Percentiles rank a stretch among this genome's conserved stretches.
phyloP scores from a whole-genome alignment of 2,797 vertebrate genomes.

The Bothrops alternatus region DNA sequence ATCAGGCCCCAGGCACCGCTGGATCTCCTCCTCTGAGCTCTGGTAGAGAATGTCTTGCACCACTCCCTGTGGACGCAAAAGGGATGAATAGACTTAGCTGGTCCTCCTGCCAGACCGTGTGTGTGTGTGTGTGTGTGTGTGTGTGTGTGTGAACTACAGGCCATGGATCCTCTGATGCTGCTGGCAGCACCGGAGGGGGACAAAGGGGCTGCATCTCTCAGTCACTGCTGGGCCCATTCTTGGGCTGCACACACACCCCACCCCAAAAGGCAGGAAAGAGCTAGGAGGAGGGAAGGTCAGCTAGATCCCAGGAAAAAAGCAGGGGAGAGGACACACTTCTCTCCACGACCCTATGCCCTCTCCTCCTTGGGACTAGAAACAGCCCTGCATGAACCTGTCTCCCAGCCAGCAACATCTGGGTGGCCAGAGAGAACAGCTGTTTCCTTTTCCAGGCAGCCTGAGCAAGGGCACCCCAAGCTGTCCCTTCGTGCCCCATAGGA shows the following conservation, averaged over 20 bases:
- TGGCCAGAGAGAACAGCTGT: too few relatives aligned
- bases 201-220: neutral
- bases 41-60: conserved; percentile 86
- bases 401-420: neutral
- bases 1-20: conserved; percentile 71
- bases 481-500: neutral
- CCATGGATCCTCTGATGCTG: neutral
- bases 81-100: neutral
- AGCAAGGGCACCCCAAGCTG: neutral
- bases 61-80: conserved; percentile 67
- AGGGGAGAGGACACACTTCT: neutral
- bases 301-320: neutral
- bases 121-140: neutral
- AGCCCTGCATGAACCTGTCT: neutral
- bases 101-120: neutral
- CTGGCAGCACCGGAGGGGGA: neutral
- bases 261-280: neutral
- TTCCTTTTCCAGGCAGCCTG: neutral
- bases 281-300: neutral
- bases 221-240: neutral
- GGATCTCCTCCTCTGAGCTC: conserved; percentile 77
- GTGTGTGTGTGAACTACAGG: neutral
- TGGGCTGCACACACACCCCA: neutral
- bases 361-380: neutral
- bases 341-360: neutral